Conservation (phyloP, 2,113 vertebrate genomes). For the Chaetodon auriga region DNA sequence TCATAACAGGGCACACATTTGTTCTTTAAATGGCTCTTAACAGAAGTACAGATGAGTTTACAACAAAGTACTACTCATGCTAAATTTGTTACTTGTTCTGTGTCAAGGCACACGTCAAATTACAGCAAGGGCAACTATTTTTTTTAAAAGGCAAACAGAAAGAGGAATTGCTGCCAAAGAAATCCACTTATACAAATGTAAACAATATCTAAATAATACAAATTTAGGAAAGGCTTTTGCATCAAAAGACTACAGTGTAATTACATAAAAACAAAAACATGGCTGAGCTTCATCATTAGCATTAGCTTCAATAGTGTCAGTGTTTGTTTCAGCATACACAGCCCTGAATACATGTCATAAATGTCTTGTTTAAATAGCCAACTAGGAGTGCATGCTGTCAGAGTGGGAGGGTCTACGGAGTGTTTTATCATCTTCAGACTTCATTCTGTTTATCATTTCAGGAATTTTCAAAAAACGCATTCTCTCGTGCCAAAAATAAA, state of each 20-base stretch:
- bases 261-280: slow-evolving; percentile 24
- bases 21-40: slow-evolving; percentile 36
- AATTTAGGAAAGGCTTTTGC: slow-evolving; percentile 14
- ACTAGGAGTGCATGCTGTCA: slow-evolving; percentile 54
- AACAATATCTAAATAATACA: slow-evolving; percentile 59
- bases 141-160: slow-evolving; percentile 10
- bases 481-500: slow-evolving; percentile 27
- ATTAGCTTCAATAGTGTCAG: slow-evolving; percentile 34
- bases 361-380: slow-evolving; percentile 27
- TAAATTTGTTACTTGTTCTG: slow-evolving; percentile 33
- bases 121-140: slow-evolving; percentile 9
- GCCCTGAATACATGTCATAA: slow-evolving; percentile 35
- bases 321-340: slow-evolving; percentile 24
- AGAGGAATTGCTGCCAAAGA: slow-evolving; percentile 27
- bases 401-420: not conserved
- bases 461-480: slow-evolving; percentile 54
- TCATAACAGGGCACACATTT: slow-evolving; percentile 5
- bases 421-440: not conserved
- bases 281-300: slow-evolving; percentile 12
- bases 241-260: slow-evolving; percentile 20
- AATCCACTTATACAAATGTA: slow-evolving; percentile 41
- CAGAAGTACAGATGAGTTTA: slow-evolving; percentile 28
- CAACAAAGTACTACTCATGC: slow-evolving; percentile 1
- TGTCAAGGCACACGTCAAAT: slow-evolving; percentile 70
- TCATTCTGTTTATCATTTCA: not conserved